Evolutionary conservation across 1,140 invertebrate genomes (phyloP).

Genomic region (Atta cephalotes): DNA sequence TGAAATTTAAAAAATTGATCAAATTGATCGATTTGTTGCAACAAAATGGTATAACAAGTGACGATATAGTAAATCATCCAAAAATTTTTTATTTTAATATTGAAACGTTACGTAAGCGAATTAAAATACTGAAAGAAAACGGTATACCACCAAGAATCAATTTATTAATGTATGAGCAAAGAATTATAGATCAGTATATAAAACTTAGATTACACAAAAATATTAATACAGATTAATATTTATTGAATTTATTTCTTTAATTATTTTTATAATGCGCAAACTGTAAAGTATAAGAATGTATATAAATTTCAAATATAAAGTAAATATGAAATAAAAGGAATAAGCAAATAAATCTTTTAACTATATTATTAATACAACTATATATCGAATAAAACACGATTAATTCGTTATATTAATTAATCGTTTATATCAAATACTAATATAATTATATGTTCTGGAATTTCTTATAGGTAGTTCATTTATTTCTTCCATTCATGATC

Average conservation of each 20-base stretch:
- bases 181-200: background rate
- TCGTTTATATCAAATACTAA: background rate
- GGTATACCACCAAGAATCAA: background rate
- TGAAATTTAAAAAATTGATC: background rate
- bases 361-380: constrained; percentile 2
- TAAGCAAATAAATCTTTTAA: background rate
- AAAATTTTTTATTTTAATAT: background rate
- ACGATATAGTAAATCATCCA: background rate
- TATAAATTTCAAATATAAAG: background rate
- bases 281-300: background rate
- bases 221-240: background rate
- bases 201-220: background rate
- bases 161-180: background rate
- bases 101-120: constrained; percentile 4
- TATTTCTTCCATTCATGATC: background rate
- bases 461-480: background rate
- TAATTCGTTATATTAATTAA: background rate
- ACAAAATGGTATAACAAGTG: background rate
- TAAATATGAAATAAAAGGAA: background rate
- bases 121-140: background rate
- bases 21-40: background rate
- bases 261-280: constrained; percentile 25
- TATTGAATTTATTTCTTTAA: constrained; percentile 14
- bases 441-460: background rate
- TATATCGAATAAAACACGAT: background rate